phyloP scores from a whole-genome alignment of 1,140 invertebrate species.

The Cotesia chilonis region DNA sequence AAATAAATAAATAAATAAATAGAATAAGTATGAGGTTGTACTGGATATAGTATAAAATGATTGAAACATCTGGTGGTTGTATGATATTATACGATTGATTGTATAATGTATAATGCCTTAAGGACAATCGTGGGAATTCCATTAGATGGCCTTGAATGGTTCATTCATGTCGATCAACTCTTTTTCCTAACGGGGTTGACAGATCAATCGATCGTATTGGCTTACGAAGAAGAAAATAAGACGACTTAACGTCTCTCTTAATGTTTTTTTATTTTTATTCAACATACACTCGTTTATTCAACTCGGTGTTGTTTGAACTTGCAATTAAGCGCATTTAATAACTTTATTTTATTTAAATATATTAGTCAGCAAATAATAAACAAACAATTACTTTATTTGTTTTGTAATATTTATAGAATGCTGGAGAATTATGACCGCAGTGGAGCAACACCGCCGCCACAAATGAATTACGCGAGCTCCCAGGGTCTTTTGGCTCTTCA shows the following conservation, averaged over 20 bases:
- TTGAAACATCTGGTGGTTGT: neutral
- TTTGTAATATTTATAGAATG: conserved; percentile 56
- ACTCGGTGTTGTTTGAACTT: too few relatives aligned
- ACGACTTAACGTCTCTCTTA: conserved; percentile 30
- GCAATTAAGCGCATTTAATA: too few relatives aligned
- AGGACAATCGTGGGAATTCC: conserved; percentile 65
- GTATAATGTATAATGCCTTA: conserved; percentile 44
- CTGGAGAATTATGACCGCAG: conserved; percentile 65
- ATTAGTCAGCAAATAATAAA: neutral
- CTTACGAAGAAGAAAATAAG: conserved; percentile 24
- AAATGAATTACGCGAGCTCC: conserved; percentile 60
- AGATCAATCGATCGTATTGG: conserved; percentile 57
- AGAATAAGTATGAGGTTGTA: too few relatives aligned
- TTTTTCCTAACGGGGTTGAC: conserved; percentile 60
- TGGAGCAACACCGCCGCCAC: conserved; percentile 62
- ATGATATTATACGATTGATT: conserved; percentile 14
- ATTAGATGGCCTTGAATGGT: conserved; percentile 64
- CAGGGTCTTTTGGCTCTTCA: conserved; percentile 61
- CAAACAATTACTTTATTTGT: conserved; percentile 3
- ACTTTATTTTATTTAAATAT: too few relatives aligned
- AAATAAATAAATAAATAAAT: neutral
- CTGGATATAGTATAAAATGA: neutral
- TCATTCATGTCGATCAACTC: conserved; percentile 66
- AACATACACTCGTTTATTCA: too few relatives aligned
- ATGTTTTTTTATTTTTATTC: neutral